Percentiles rank a stretch among this genome's conserved stretches.
These are phyloP conservation scores for Meleagris gallopavo DNA, from an alignment of 2,113 vertebrate genomes.

Conservation along the genomic window DNA sequence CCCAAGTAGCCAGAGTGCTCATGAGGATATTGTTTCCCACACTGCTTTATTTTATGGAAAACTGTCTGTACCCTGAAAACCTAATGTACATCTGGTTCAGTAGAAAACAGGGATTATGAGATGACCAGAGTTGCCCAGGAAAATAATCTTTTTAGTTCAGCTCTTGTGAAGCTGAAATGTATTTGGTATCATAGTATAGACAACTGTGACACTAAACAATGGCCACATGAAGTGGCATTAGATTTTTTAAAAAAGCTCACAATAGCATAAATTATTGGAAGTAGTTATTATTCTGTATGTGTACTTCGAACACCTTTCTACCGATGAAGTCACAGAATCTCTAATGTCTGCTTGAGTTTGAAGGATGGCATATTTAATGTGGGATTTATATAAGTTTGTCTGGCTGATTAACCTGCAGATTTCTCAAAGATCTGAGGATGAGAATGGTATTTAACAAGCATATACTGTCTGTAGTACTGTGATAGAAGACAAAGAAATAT, in stretches of 20 bases:
- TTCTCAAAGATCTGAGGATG: not conserved
- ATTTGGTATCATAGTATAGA: not conserved
- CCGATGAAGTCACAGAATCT: not conserved
- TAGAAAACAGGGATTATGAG: not conserved
- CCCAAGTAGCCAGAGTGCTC: not conserved
- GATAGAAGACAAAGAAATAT: not conserved
- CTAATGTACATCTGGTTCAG: not conserved
- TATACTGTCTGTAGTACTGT: not conserved
- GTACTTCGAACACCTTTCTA: not conserved
- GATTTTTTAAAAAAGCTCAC: not conserved
- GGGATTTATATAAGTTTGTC: not conserved
- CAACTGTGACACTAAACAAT: not conserved
- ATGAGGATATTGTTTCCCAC: not conserved
- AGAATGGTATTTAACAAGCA: not conserved
- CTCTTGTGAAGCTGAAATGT: not conserved
- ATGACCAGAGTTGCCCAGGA: not conserved
- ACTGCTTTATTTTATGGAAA: not conserved
- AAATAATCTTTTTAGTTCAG: not conserved
- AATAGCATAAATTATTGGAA: fast-evolving
- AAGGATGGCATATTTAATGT: not conserved
- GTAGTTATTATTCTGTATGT: fast-evolving
- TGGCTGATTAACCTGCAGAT: not conserved
- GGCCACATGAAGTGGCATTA: not conserved
- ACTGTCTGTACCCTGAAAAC: not conserved
- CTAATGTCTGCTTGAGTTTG: not conserved